Percentiles rank a stretch among this genome's conserved stretches.
phyloP scores from a whole-genome alignment of 2,797 vertebrate genomes.

The Centropyge bicolor region DNA sequence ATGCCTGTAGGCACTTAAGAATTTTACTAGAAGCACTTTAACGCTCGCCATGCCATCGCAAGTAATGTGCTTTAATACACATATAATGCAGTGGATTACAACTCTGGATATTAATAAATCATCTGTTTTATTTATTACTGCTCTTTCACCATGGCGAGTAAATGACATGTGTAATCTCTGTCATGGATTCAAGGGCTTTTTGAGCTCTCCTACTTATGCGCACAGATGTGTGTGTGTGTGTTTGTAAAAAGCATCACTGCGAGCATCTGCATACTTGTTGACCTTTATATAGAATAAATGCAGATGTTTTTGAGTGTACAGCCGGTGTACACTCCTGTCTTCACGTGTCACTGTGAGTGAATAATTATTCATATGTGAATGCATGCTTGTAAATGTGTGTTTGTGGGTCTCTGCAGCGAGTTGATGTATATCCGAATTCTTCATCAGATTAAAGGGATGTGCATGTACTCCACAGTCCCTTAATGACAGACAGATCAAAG shows the following conservation, averaged over 20 bases:
- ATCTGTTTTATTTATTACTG: slow-evolving; percentile 81
- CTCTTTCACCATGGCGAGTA: slow-evolving; percentile 67
- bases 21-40: slow-evolving; percentile 86
- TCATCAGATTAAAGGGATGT: slow-evolving; percentile 70
- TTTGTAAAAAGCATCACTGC: neutral
- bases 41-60: slow-evolving; percentile 69
- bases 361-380: slow-evolving; percentile 20
- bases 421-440: slow-evolving; percentile 61
- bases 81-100: slow-evolving; percentile 83
- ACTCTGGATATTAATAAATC: slow-evolving; percentile 82
- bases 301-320: slow-evolving; percentile 7
- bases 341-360: neutral
- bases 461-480: slow-evolving; percentile 53
- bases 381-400: slow-evolving; percentile 12
- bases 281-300: neutral
- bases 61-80: slow-evolving; percentile 83
- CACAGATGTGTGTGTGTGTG: neutral
- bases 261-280: slow-evolving; percentile 1
- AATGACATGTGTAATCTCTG: slow-evolving; percentile 80
- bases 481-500: slow-evolving; percentile 84
- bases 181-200: slow-evolving; percentile 62
- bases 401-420: neutral
- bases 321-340: neutral
- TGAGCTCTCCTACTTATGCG: slow-evolving; percentile 17
- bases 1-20: slow-evolving; percentile 78